Conservation (phyloP, 1,140 invertebrate genomes). For the Procambarus virginalis region DNA sequence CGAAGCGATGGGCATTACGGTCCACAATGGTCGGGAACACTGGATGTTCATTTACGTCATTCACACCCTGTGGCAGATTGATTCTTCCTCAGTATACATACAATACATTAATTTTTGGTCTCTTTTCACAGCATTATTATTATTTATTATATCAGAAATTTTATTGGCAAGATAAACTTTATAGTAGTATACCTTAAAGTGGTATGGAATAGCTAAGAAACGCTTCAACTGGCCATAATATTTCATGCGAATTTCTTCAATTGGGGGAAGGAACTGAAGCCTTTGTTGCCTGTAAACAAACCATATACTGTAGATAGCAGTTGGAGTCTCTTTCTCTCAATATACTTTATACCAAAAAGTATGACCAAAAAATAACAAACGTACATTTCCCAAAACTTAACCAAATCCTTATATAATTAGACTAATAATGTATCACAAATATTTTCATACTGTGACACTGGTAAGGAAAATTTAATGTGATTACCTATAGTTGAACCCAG, state of each 20-base stretch:
- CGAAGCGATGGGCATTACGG: constrained; percentile 79
- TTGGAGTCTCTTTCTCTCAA: too few relatives aligned
- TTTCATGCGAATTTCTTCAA: constrained; percentile 91
- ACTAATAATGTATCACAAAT: too few relatives aligned
- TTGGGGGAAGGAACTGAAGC: constrained; percentile 86
- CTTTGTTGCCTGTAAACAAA: constrained; percentile 72
- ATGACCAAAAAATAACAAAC: too few relatives aligned
- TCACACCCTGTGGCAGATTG: constrained; percentile 59
- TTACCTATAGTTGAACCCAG: too few relatives aligned
- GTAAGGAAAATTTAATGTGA: too few relatives aligned
- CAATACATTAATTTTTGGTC: neutral
- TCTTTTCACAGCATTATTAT: neutral
- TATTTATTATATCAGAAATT: neutral
- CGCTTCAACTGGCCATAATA: constrained; percentile 92
- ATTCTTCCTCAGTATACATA: neutral
- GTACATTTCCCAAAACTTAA: neutral
- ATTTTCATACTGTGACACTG: too few relatives aligned
- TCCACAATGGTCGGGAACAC: constrained; percentile 86
- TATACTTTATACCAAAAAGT: too few relatives aligned
- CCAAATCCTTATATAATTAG: neutral
- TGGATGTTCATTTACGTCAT: constrained; percentile 76
- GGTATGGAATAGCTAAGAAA: constrained; percentile 90
- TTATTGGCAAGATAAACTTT: neutral
- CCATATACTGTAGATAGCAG: neutral
- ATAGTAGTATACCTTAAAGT: constrained; percentile 84